Evolutionary conservation across 2,797 vertebrate genomes (phyloP).

Genomic region (Setipinna tenuifilis): DNA sequence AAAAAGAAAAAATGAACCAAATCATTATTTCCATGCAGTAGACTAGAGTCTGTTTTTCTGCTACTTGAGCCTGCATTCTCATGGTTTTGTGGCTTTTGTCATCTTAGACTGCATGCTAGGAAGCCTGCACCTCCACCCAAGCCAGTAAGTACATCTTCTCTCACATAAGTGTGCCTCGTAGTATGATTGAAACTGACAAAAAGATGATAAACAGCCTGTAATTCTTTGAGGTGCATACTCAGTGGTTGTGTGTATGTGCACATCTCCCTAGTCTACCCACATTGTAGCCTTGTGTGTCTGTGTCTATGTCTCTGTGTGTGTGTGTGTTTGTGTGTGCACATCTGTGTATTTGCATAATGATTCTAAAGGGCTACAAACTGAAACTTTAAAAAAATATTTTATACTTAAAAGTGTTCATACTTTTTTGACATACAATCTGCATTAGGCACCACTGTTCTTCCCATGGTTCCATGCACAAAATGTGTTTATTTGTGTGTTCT

Average conservation of each 20-base stretch:
- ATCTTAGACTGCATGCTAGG: neutral
- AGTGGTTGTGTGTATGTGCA: conserved; percentile 1
- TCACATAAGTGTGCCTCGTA: neutral
- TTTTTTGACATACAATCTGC: neutral
- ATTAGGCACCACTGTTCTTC: neutral
- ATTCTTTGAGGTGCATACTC: neutral
- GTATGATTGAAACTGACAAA: neutral
- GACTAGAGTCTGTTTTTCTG: neutral
- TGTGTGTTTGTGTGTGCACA: neutral
- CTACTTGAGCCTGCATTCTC: neutral
- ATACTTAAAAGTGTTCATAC: no score
- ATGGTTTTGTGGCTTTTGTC: neutral
- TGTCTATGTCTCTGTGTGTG: conserved; percentile 17
- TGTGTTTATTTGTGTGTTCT: neutral
- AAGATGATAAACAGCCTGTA: neutral
- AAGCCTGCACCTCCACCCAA: conserved; percentile 5
- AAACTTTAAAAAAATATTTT: neutral
- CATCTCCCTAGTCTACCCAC: conserved; percentile 15
- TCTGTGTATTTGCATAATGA: neutral
- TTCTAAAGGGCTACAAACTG: no score
- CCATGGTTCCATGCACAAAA: no score
- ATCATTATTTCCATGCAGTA: neutral
- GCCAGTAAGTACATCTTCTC: neutral
- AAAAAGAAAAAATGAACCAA: neutral
- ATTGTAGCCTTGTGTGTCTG: neutral